Base-by-base conservation (phyloP, 2,113 vertebrate genomes). In the Nibea coibor region DNA sequence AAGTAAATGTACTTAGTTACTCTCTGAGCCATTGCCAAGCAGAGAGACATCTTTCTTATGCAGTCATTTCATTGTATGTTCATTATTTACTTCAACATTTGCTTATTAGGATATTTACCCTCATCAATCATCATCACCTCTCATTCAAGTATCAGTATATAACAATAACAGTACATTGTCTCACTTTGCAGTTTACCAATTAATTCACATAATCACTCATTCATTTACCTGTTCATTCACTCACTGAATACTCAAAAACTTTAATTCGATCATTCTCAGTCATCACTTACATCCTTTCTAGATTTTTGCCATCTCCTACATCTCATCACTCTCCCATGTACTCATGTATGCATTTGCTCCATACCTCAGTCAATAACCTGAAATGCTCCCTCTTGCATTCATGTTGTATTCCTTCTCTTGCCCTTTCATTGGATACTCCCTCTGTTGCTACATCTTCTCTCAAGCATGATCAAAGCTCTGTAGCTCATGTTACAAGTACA, bases 401-500 rank as follows among this genome's bases (percentile, higher is more conserved):
- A 47, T 0, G 0, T n/a, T 19, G 10, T 53, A 20, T 19, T 9
- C 1, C 16, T 5, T 35, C 22, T 45, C 6, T 65, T 53, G 15
- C 12, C 3, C 35, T 28, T 50, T 62, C 43, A 77, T 59, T 28
- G 3, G 50, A 48, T 1, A 12, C 39, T 63, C 35, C 10, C 6
- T 42, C 35, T 35, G 45, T 71, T 63, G 59, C 39, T 65, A 12
- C 20, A 39, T 58, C 45, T 50, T 28, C 48, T 45, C 35, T 68
- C 0, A 28, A 20, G 31, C 50, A 58, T 1, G 31, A 47, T 54
- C 54, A 73, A 66, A 50, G 51, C 61, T 35, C 43, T 26, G 15
- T 15, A 10, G 47, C 70, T 35, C 42, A 19, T 75, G 53, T 75
- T 65, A 47, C 76, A 78, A 53, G 75, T 54, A 2, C n/a, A 73